A percentile compares a stretch with the other conserved stretches of the same genome.
These are phyloP conservation scores for Pitangus sulphuratus DNA, from an alignment of 2,797 vertebrate genomes.

Conservation along the genomic window DNA sequence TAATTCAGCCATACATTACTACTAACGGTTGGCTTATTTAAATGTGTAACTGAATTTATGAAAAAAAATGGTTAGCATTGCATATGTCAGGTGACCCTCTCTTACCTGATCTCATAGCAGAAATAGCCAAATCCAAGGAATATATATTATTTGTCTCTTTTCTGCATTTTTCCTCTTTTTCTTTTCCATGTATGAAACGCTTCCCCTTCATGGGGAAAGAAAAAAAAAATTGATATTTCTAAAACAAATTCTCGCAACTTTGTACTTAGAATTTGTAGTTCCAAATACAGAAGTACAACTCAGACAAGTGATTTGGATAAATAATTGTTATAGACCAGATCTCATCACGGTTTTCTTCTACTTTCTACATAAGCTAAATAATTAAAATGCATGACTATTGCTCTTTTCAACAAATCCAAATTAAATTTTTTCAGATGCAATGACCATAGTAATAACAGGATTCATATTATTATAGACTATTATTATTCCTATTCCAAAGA, in stretches of 20 bases:
- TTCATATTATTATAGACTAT: background rate
- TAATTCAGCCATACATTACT: background rate
- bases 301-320: background rate
- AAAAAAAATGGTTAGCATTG: background rate
- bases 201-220: background rate
- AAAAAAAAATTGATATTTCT: background rate
- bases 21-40: conserved; percentile 12
- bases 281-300: background rate
- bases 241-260: background rate
- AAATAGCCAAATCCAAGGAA: background rate
- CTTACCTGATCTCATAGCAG: background rate
- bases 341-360: background rate
- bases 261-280: background rate
- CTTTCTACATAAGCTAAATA: background rate
- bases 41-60: background rate
- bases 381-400: background rate
- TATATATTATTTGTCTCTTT: background rate
- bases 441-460: conserved; percentile 1
- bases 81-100: background rate
- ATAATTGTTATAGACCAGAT: background rate
- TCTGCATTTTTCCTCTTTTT: background rate
- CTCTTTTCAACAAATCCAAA: conserved; percentile 27
- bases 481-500: background rate
- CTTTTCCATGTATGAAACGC: background rate
- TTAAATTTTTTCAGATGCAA: conserved; percentile 1